Percentiles rank a stretch among this genome's conserved stretches.
Evolutionary conservation across 2,113 vertebrate species (phyloP).

Genomic region (Lichenostomus cassidix): DNA sequence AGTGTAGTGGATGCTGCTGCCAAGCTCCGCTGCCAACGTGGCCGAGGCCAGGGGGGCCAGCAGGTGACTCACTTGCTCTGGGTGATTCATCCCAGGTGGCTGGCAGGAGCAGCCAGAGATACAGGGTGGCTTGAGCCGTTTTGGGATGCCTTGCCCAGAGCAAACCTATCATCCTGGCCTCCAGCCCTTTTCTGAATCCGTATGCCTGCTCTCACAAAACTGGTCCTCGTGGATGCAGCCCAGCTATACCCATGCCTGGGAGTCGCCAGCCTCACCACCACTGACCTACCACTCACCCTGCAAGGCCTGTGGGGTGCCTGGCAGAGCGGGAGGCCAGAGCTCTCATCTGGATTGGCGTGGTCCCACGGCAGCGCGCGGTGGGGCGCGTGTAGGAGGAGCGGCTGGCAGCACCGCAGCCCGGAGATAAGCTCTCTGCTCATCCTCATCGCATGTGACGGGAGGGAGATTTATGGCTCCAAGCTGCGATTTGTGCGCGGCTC

Average conservation of each 20-base stretch:
- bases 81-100: neutral
- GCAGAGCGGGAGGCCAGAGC: fast-evolving
- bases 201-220: fast-evolving
- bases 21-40: neutral
- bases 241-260: fast-evolving
- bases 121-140: neutral
- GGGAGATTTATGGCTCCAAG: constrained; percentile 55
- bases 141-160: neutral
- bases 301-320: fast-evolving
- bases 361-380: fast-evolving
- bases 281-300: neutral
- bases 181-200: neutral
- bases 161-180: neutral
- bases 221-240: fast-evolving
- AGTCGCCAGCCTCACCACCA: neutral
- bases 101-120: neutral
- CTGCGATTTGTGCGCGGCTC: constrained; percentile 35
- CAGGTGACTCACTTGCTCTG: neutral
- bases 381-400: neutral
- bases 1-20: neutral
- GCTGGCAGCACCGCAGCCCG: neutral
- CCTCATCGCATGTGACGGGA: constrained; percentile 20
- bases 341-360: fast-evolving
- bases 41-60: fast-evolving
- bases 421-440: constrained; percentile 56